Conservation (phyloP, 2,113 vertebrate species). For the Centrocercus urophasianus region DNA sequence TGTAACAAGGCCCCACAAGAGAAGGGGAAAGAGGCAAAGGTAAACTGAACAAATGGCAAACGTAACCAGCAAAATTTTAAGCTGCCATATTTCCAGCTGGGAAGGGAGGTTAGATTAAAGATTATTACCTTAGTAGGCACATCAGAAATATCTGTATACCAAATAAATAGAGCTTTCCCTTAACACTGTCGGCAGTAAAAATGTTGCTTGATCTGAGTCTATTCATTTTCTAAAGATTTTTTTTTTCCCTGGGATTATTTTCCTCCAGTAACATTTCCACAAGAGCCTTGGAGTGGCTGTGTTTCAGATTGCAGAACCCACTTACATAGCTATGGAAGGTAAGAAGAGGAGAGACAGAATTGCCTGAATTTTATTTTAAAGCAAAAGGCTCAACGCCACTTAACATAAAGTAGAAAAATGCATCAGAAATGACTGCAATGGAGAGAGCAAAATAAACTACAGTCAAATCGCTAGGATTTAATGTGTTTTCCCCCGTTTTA, state of each 20-base stretch:
- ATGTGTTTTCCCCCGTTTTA: neutral
- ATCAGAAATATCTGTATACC: neutral
- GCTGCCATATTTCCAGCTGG: neutral
- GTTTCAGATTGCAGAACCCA: neutral
- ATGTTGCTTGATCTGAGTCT: neutral
- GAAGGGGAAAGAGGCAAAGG: slow-evolving; percentile 35
- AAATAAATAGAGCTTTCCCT: neutral
- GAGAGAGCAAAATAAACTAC: slow-evolving; percentile 30
- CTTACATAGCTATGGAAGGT: neutral
- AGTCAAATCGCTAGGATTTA: neutral
- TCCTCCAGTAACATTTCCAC: neutral
- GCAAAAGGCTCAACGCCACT: neutral
- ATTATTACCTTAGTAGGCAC: slow-evolving; percentile 27
- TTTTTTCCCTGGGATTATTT: neutral
- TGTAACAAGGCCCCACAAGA: neutral
- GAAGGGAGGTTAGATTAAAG: neutral
- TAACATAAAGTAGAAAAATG: slow-evolving; percentile 15
- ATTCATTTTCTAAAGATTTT: neutral
- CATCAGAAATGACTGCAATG: neutral
- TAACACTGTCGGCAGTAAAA: neutral
- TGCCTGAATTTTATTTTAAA: neutral
- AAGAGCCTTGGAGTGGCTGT: neutral
- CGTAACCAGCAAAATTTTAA: slow-evolving; percentile 21
- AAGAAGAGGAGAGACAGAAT: neutral
- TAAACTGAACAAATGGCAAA: slow-evolving; percentile 34